phyloP scores from a whole-genome alignment of 1,140 invertebrate species.

The Campodea augens region DNA sequence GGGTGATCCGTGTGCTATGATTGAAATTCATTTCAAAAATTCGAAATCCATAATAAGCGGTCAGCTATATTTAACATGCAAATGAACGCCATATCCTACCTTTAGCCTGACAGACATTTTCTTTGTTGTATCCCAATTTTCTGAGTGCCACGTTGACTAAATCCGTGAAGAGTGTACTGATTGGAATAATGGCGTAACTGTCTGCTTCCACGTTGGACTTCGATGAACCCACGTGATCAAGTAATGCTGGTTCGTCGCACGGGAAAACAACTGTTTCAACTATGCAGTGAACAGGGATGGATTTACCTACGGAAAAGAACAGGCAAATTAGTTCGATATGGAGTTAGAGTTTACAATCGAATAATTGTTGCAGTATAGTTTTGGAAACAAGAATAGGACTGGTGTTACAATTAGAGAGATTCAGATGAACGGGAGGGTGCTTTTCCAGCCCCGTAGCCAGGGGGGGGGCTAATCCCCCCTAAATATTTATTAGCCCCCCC shows the following conservation, averaged over 20 bases:
- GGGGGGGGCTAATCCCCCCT: too few species aligned
- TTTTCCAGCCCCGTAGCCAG: too few species aligned
- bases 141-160: conserved; percentile 55
- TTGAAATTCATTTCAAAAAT: too few species aligned
- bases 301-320: conserved; percentile 45
- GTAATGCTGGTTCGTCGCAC: conserved; percentile 15
- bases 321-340: conserved; percentile 3
- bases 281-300: conserved; percentile 77
- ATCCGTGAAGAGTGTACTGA: conserved; percentile 67
- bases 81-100: too few species aligned
- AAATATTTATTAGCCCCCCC: too few species aligned
- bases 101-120: conserved; percentile 53
- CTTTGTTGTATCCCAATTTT: conserved; percentile 54
- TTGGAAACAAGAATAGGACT: too few species aligned
- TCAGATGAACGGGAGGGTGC: too few species aligned
- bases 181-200: conserved; percentile 81
- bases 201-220: conserved; percentile 55
- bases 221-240: conserved; percentile 33
- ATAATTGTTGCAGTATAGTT: too few species aligned
- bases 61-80: too few species aligned
- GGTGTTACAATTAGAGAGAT: too few species aligned
- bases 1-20: too few species aligned
- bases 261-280: conserved; percentile 40
- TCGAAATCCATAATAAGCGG: too few species aligned
- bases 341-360: neutral